Evolutionary conservation across 2,888 invertebrate species (phyloP).

Genomic region (Neoitamus cyanurus): DNA sequence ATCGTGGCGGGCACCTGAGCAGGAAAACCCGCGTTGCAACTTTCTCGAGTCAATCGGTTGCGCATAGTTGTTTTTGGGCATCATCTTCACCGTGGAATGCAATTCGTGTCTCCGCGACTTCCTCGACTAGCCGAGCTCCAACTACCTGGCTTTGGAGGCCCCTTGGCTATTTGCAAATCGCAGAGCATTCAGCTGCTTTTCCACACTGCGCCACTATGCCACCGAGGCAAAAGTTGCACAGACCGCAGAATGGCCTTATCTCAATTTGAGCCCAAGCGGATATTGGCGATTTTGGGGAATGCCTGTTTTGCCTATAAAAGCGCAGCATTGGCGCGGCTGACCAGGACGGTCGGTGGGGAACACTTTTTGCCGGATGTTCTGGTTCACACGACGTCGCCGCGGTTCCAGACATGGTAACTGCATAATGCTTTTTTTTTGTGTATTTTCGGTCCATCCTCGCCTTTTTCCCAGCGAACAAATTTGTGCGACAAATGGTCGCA

Average conservation of each 20-base stretch:
- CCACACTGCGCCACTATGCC: not conserved
- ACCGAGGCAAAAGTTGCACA: not conserved
- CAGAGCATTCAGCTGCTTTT: not conserved
- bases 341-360: not conserved
- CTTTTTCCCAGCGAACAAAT: conserved; percentile 10
- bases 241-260: conserved; percentile 1
- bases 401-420: not conserved
- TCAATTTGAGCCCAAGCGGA: not conserved
- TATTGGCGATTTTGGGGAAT: conserved; percentile 8
- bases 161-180: not conserved
- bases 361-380: conserved; percentile 9
- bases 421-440: not conserved
- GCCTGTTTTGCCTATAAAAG: not conserved
- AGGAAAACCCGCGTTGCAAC: conserved; percentile 33
- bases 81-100: conserved; percentile 27
- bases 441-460: not conserved
- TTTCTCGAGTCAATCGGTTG: conserved; percentile 15
- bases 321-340: not conserved
- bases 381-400: conserved; percentile 15
- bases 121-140: not conserved
- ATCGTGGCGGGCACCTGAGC: conserved; percentile 28
- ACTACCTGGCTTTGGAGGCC: not conserved
- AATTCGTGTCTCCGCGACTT: not conserved
- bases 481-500: not conserved
- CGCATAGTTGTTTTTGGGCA: conserved; percentile 25